Conservation (phyloP, 2,797 vertebrate species). For the Rhabdomys pumilio region DNA sequence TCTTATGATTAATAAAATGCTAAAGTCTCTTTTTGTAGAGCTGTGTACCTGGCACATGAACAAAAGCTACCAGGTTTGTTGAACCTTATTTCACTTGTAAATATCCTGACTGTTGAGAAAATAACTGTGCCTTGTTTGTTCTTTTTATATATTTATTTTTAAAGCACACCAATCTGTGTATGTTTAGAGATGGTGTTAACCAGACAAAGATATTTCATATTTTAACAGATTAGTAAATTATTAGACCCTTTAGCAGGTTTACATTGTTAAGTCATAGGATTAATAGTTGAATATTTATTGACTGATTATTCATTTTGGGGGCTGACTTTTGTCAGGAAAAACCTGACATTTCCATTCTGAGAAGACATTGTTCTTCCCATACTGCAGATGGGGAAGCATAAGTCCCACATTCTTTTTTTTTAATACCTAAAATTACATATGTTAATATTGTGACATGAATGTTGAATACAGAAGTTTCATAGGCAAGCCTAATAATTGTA, state of each 20-base stretch:
- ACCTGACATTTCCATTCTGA: not conserved
- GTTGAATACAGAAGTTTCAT: not conserved
- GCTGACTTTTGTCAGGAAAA: not conserved
- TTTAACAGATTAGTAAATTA: constrained; percentile 42
- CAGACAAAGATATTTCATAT: constrained; percentile 45
- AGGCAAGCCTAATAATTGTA: constrained; percentile 18
- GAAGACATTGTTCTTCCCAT: not conserved
- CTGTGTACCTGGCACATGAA: constrained; percentile 67
- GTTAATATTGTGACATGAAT: not conserved
- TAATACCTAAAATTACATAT: not conserved
- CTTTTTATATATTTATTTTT: constrained; percentile 62
- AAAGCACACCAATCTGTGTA: not conserved
- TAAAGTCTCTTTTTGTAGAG: constrained; percentile 69
- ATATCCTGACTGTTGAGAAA: constrained; percentile 30
- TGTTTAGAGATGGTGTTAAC: constrained; percentile 28
- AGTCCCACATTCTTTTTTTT: not conserved
- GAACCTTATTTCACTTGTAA: constrained; percentile 72
- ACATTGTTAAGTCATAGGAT: constrained; percentile 39
- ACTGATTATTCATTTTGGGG: constrained; percentile 3
- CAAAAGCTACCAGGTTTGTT: constrained; percentile 77
- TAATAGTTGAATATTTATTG: constrained; percentile 53
- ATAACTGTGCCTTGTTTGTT: constrained; percentile 49
- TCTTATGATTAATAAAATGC: constrained; percentile 84
- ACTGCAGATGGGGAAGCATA: constrained; percentile 21
- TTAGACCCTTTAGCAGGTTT: not conserved